Base-by-base conservation (phyloP, 2,888 invertebrate genomes). In the Chaitophorus viminalis region DNA sequence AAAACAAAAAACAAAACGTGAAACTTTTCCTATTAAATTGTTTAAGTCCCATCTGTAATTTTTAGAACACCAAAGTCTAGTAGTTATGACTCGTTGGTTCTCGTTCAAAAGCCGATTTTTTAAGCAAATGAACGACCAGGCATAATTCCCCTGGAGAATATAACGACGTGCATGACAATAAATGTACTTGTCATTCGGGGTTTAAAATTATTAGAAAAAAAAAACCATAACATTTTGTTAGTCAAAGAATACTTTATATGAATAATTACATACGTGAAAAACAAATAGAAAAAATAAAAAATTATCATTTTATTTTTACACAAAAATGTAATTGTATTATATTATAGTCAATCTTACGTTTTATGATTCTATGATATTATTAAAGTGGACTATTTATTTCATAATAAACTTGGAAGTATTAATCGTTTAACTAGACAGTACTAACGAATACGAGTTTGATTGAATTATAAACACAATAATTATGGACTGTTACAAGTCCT, bases 1-100 rank as follows among this genome's bases (percentile, higher is more conserved):
- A 68, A 46, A 52, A n/a, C 14, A 29, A 29, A 77, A 77, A 77
- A 46, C 52, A 77, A 77, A 3, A 31, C 21, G 11, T 25, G 21
- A 77, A 77, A 77, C 52, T 54, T 77, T 77, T 77, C 77, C 52
- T 77, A 77, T 77, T 77, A 77, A 77, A 77, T 54, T 77, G 14
- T 77, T 77, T 77, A 77, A 77, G 52, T 54, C 77, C 31, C 77
- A 52, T 77, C 52, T 31, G 52, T 52, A 77, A 77, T 77, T 54
- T 77, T 77, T 77, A 54, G 52, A 46, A 76, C 76, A 46, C 46
- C 46, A 76, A 76, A 52, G 52, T 25, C 52, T 31, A 52, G 54
- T 25, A 60, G 31, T 31, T 54, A 31, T 54, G 29, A 76, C 46
- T 29, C 46, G 46, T 76, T 39, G 29, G 52, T 54, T 54, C 31